Evolutionary conservation across 1,140 invertebrate species (phyloP).

Genomic region (Drosophila simulans): DNA sequence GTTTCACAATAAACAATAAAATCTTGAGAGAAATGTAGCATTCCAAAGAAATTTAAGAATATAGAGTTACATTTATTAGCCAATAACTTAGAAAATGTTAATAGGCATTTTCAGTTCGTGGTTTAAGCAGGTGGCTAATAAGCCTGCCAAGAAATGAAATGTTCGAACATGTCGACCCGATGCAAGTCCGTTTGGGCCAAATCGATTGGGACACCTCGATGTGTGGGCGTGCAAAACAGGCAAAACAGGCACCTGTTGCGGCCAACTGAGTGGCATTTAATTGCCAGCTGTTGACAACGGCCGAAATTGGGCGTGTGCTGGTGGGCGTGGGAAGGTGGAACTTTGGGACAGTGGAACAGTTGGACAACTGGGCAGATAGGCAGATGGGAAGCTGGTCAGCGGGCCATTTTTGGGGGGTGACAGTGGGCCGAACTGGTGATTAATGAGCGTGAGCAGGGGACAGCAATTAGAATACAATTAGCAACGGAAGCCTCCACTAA

Average conservation of each 20-base stretch:
- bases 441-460: conserved; percentile 62
- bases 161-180: no score
- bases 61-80: background rate
- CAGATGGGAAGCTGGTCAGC: no score
- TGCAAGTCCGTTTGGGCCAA: background rate
- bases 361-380: background rate
- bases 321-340: background rate
- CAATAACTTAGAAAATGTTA: no score
- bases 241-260: conserved; percentile 30
- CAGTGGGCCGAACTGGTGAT: conserved; percentile 44
- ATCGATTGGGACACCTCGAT: conserved; percentile 24
- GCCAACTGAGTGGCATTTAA: conserved; percentile 65
- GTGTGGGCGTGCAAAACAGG: background rate
- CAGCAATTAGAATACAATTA: conserved; percentile 81
- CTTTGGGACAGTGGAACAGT: background rate
- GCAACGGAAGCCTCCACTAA: conserved; percentile 64
- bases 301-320: background rate
- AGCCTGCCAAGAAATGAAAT: background rate
- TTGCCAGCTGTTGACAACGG: conserved; percentile 59
- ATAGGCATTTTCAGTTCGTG: background rate
- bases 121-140: conserved; percentile 7
- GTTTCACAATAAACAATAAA: background rate
- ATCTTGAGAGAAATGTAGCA: background rate
- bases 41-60: background rate
- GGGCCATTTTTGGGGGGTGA: no score